Evolutionary conservation across 2,113 vertebrate genomes (phyloP).

Genomic region (Channa argus): DNA sequence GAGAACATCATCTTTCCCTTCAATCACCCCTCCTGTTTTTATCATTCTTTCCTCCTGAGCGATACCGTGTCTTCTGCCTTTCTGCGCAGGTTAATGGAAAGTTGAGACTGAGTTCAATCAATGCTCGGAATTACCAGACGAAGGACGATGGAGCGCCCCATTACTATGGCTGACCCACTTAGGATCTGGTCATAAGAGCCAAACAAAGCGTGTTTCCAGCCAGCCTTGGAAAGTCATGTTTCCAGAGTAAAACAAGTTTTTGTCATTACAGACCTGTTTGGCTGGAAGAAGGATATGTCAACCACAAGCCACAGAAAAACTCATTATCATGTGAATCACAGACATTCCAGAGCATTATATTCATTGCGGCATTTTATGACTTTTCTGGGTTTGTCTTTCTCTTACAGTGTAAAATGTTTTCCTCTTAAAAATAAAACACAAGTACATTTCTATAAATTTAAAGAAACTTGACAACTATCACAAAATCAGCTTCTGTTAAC

Average conservation of each 20-base stretch:
- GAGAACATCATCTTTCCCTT: slow-evolving; percentile 66
- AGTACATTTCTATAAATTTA: no score
- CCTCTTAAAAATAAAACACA: no score
- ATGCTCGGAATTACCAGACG: slow-evolving; percentile 71
- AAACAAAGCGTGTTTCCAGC: slow-evolving; percentile 49
- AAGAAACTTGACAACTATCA: no score
- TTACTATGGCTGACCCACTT: slow-evolving; percentile 75
- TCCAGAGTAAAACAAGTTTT: slow-evolving; percentile 62
- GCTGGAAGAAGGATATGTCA: slow-evolving; percentile 13
- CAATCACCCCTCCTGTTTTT: slow-evolving; percentile 52
- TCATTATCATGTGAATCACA: slow-evolving; percentile 23
- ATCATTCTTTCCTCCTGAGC: slow-evolving; percentile 64
- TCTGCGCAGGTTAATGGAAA: slow-evolving; percentile 73
- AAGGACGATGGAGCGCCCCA: slow-evolving; percentile 61
- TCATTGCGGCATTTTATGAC: slow-evolving; percentile 14
- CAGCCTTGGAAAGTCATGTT: slow-evolving; percentile 44
- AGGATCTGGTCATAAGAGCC: slow-evolving; percentile 46
- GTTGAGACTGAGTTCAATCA: slow-evolving; percentile 79
- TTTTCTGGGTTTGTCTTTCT: slow-evolving; percentile 5
- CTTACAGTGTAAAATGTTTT: not conserved
- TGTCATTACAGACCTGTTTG: slow-evolving; percentile 57
- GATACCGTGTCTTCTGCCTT: slow-evolving; percentile 74
- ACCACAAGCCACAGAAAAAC: slow-evolving; percentile 35
- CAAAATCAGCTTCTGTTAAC: no score
- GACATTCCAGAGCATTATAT: slow-evolving; percentile 4